Conservation (phyloP, 2,113 vertebrate genomes). For the Gobiocypris rarus region DNA sequence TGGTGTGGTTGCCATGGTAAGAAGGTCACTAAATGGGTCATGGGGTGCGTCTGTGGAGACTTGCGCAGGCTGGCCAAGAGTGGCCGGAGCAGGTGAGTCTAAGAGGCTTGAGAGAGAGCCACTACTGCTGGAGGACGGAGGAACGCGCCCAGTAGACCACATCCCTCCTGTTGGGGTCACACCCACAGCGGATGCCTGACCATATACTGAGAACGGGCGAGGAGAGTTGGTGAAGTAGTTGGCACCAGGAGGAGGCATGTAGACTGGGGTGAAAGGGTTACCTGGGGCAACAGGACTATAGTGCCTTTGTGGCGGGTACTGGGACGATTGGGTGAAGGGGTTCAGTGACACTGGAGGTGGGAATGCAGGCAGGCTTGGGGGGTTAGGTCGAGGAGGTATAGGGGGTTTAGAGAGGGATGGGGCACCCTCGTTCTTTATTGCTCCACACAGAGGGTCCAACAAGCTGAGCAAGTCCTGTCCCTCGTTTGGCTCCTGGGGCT, state of each 20-base stretch:
- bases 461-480: slow-evolving; percentile 83
- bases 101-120: slow-evolving; percentile 69
- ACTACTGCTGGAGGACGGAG: slow-evolving; percentile 69
- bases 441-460: slow-evolving; percentile 82
- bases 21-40: slow-evolving; percentile 93
- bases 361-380: slow-evolving; percentile 67
- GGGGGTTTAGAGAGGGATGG: slow-evolving; percentile 59
- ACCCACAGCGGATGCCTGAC: slow-evolving; percentile 73
- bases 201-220: slow-evolving; percentile 79
- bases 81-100: slow-evolving; percentile 63
- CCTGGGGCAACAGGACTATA: slow-evolving; percentile 77
- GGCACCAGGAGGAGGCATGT: slow-evolving; percentile 68
- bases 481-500: slow-evolving; percentile 71
- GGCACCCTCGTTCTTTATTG: slow-evolving; percentile 21
- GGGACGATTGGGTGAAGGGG: slow-evolving; percentile 81
- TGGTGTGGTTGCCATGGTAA: slow-evolving; percentile 82
- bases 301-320: slow-evolving; percentile 69
- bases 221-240: slow-evolving; percentile 71
- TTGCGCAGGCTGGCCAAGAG: slow-evolving; percentile 63
- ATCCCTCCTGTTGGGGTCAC: slow-evolving; percentile 59
- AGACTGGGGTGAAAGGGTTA: slow-evolving; percentile 79
- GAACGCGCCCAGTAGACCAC: slow-evolving; percentile 52
- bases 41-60: slow-evolving; percentile 67
- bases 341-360: slow-evolving; percentile 78
- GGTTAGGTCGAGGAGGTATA: slow-evolving; percentile 72